These are phyloP conservation scores for Pocillopora grandis DNA, from an alignment of 92 coral and sea anemone genomes.

Conservation along the genomic window DNA sequence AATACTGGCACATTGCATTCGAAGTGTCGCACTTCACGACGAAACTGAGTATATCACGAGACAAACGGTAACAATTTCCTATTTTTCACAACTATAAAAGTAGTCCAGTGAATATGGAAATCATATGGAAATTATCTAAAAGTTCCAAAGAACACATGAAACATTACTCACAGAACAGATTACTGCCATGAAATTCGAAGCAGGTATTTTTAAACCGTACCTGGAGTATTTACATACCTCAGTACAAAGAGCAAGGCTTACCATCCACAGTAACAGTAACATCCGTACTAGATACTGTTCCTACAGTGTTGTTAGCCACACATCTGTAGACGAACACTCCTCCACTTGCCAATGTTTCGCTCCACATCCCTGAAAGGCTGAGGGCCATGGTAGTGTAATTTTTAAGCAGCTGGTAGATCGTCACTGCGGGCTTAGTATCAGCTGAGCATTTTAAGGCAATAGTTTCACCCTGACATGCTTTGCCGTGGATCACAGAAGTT, in stretches of 20 bases:
- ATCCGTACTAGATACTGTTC: constrained; percentile 30
- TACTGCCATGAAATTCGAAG: no score
- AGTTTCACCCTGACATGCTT: constrained; percentile 12
- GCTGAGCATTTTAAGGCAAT: constrained; percentile 41
- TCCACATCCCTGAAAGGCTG: constrained; percentile 14
- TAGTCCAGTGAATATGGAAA: no score
- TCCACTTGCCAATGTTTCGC: not conserved
- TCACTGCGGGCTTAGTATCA: constrained; percentile 40
- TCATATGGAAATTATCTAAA: no score
- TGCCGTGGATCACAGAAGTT: not conserved
- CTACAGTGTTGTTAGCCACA: constrained; percentile 42
- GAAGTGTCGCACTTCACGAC: no score
- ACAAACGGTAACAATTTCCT: no score
- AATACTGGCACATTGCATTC: no score
- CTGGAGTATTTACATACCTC: not conserved
- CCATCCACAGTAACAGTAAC: constrained; percentile 14
- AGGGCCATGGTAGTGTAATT: not conserved
- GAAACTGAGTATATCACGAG: no score
- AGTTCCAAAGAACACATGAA: no score
- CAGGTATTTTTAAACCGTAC: not conserved
- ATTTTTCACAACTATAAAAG: no score
- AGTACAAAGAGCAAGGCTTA: not conserved
- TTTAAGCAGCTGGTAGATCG: constrained; percentile 13
- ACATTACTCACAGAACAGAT: no score
- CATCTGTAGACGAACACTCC: constrained; percentile 45